These are phyloP conservation scores for Sesamia nonagrioides DNA, from an alignment of 1,140 invertebrate genomes.

Conservation along the genomic window DNA sequence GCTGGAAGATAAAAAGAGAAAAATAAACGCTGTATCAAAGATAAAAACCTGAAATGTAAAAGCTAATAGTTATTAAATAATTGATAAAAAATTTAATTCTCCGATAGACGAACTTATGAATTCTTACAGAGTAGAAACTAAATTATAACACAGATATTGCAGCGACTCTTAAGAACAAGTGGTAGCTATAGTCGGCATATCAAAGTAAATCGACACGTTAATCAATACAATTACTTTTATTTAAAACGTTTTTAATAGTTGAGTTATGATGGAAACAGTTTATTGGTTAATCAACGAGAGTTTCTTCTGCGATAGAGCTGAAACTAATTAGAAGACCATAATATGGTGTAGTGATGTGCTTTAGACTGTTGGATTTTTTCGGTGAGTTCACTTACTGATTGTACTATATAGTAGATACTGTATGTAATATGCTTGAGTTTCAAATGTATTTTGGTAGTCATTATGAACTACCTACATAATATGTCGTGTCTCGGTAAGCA, in stretches of 20 bases:
- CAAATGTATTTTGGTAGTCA: too few relatives aligned
- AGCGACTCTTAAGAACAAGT: neutral
- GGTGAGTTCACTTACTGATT: neutral
- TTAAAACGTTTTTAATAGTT: constrained; percentile 49
- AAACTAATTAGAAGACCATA: constrained; percentile 38
- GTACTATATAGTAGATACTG: too few relatives aligned
- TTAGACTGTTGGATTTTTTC: neutral
- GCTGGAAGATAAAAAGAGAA: too few relatives aligned
- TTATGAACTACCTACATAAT: too few relatives aligned
- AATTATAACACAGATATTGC: constrained; percentile 26
- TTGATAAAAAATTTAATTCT: constrained; percentile 13
- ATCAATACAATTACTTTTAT: constrained; percentile 42
- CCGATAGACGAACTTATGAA: neutral
- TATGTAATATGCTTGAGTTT: too few relatives aligned
- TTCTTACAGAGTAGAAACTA: constrained; percentile 21
- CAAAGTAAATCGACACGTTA: constrained; percentile 36
- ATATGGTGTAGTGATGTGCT: constrained; percentile 29
- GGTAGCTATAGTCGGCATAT: constrained; percentile 16
- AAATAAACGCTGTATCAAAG: too few relatives aligned
- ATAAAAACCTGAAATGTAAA: neutral
- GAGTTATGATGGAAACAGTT: constrained; percentile 51
- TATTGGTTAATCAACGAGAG: constrained; percentile 53
- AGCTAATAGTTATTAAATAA: neutral
- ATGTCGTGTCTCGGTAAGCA: too few relatives aligned
- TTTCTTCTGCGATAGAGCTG: constrained; percentile 27